Evolutionary conservation across 2,888 invertebrate genomes (phyloP).

Genomic region (Callimorpha dominula): DNA sequence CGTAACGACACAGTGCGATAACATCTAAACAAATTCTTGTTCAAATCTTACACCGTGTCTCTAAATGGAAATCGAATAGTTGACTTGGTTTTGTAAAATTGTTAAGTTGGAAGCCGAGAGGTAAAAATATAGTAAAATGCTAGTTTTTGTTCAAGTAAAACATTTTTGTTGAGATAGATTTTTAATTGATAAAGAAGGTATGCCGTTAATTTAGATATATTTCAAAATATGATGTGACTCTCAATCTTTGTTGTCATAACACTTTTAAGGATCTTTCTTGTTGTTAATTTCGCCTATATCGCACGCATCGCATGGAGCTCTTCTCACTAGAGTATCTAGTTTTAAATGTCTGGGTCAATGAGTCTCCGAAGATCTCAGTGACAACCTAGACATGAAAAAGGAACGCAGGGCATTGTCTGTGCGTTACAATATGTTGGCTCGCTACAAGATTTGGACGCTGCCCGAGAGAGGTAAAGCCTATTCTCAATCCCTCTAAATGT

Average conservation of each 20-base stretch:
- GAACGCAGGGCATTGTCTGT: no score
- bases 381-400: no score
- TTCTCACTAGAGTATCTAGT: no score
- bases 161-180: not conserved
- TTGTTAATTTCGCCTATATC: not conserved
- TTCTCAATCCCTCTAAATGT: no score
- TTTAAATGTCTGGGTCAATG: no score
- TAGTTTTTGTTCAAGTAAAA: no score
- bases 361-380: no score
- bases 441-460: no score
- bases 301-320: no score
- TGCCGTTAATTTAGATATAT: not conserved
- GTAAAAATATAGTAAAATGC: not conserved
- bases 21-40: constrained; percentile 50
- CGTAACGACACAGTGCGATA: constrained; percentile 52
- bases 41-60: constrained; percentile 44
- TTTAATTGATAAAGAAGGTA: not conserved
- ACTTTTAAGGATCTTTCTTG: not conserved
- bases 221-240: no score
- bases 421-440: no score
- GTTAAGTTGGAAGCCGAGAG: constrained; percentile 29
- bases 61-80: constrained; percentile 47
- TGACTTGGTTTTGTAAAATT: constrained; percentile 41
- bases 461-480: no score
- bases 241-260: not conserved